phyloP scores from a whole-genome alignment of 2,113 vertebrate species.

The Gadus chalcogrammus region DNA sequence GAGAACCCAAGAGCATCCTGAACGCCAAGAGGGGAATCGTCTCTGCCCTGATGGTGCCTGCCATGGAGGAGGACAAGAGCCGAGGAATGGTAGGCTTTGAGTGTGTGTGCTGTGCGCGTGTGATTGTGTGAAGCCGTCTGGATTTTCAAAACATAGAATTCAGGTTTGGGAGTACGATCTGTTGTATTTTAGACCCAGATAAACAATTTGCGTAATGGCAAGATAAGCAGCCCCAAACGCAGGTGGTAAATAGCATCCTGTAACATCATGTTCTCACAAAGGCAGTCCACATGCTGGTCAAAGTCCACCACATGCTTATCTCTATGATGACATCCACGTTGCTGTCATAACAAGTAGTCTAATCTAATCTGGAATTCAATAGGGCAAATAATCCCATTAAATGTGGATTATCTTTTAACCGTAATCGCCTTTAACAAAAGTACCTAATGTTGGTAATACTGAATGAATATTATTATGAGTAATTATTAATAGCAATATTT shows the following conservation, averaged over 20 bases:
- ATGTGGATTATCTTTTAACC: no score
- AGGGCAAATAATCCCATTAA: constrained; percentile 25
- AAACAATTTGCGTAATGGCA: constrained; percentile 52
- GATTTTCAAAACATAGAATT: no score
- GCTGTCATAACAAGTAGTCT: constrained; percentile 32
- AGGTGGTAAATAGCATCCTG: constrained; percentile 37
- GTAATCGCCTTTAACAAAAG: no score
- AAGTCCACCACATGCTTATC: constrained; percentile 66
- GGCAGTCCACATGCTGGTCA: constrained; percentile 38
- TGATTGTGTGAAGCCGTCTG: constrained; percentile 1
- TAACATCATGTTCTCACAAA: constrained; percentile 39
- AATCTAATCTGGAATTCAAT: constrained; percentile 12
- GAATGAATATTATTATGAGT: no score
- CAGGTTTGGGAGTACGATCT: constrained; percentile 1
- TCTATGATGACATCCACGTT: constrained; percentile 37
- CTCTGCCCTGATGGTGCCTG: constrained; percentile 82
- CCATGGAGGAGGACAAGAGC: constrained; percentile 65
- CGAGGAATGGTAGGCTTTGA: constrained; percentile 56
- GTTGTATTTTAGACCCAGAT: constrained; percentile 19
- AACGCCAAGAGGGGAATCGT: constrained; percentile 93
- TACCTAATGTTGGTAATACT: no score
- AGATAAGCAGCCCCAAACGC: constrained; percentile 52
- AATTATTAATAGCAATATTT: no score
- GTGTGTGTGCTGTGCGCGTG: background rate
- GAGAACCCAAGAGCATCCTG: constrained; percentile 79